phyloP scores from a whole-genome alignment of 2,113 vertebrate species.

The Numenius arquata region DNA sequence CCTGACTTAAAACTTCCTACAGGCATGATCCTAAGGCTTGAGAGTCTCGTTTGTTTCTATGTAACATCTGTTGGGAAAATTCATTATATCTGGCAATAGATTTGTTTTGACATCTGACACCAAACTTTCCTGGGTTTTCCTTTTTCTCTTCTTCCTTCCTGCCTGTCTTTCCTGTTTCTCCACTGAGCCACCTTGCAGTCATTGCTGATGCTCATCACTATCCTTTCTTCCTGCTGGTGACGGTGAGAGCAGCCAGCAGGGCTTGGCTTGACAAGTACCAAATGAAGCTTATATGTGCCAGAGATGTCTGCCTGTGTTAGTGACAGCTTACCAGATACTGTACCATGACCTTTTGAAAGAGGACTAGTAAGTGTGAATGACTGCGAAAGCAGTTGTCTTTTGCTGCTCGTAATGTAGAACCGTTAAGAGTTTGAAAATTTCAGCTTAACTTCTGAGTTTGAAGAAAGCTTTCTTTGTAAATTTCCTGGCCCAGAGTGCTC shows the following conservation, averaged over 20 bases:
- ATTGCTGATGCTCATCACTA: not conserved
- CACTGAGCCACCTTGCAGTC: not conserved
- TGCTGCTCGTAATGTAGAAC: not conserved
- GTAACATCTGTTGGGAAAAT: slow-evolving; percentile 4
- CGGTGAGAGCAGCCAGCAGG: not conserved
- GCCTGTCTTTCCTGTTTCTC: not conserved
- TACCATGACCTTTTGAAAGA: not conserved
- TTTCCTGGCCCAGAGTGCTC: slow-evolving; percentile 67
- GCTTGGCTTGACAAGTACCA: not conserved
- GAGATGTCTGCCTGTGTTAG: not conserved
- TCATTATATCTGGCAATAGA: not conserved
- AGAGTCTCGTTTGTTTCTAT: not conserved
- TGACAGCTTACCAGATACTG: not conserved
- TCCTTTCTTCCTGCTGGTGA: not conserved
- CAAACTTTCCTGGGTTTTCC: not conserved
- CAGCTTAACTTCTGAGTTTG: slow-evolving; percentile 60
- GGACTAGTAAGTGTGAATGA: not conserved
- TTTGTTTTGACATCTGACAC: slow-evolving; percentile 30
- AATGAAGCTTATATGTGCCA: not conserved
- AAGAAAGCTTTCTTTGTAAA: slow-evolving; percentile 65
- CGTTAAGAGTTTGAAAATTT: slow-evolving; percentile 63
- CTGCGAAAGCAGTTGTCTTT: slow-evolving; percentile 54
- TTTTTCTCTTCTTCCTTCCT: slow-evolving; percentile 16
- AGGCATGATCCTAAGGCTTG: not conserved
- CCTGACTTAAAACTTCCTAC: not conserved